Percentiles rank a stretch among this genome's conserved stretches.
These are phyloP conservation scores for Empis stercorea DNA, from an alignment of 2,888 invertebrate genomes.

Conservation along the genomic window DNA sequence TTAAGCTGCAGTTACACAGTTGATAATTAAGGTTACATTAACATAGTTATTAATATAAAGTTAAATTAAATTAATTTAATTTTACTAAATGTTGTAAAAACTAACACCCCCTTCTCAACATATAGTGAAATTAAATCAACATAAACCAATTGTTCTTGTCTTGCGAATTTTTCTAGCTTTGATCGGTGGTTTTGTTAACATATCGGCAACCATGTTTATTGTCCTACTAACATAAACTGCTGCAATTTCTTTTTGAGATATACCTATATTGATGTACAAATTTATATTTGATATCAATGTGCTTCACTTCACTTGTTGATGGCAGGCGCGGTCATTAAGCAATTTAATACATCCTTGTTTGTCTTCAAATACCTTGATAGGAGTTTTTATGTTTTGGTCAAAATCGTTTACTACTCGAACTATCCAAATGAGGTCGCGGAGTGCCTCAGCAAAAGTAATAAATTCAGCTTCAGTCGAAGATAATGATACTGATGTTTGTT, in stretches of 20 bases:
- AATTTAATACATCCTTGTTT: background rate
- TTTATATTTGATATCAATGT: background rate
- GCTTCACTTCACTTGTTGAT: background rate
- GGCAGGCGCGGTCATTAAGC: background rate
- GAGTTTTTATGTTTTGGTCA: background rate
- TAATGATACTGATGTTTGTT: conserved; percentile 11
- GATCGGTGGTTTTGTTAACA: background rate
- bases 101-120: conserved; percentile 2
- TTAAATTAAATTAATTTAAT: too few relatives aligned
- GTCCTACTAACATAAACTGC: background rate
- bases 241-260: background rate
- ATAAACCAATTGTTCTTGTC: background rate
- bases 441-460: background rate
- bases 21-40: too few relatives aligned
- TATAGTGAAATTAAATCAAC: background rate
- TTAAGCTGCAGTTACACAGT: too few relatives aligned
- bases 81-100: too few relatives aligned
- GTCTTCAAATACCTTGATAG: background rate
- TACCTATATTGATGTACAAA: background rate
- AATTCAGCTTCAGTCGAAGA: background rate
- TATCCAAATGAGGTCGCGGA: background rate
- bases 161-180: background rate
- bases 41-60: too few relatives aligned
- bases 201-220: background rate
- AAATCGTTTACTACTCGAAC: background rate